A percentile compares a stretch with the other conserved stretches of the same genome.
Evolutionary conservation across 2,888 invertebrate species (phyloP).

Genomic region (Drosophila cognata): DNA sequence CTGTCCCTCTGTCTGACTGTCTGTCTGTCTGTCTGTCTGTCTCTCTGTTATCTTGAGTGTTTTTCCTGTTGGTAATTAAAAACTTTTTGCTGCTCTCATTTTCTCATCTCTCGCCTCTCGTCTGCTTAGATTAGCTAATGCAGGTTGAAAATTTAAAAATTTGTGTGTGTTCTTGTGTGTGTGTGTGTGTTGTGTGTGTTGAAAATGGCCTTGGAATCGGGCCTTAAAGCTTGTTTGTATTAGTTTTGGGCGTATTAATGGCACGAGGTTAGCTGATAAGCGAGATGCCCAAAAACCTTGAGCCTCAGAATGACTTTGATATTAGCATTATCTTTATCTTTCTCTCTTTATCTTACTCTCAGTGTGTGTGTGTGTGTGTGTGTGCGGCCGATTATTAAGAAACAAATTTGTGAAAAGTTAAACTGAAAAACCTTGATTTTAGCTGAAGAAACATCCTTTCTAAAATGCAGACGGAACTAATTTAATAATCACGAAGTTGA

Average conservation of each 20-base stretch:
- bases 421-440: background rate
- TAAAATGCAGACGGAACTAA: background rate
- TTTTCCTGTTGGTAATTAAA: constrained; percentile 78
- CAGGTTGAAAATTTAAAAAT: constrained; percentile 44
- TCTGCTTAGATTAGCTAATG: constrained; percentile 70
- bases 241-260: constrained; percentile 35
- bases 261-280: constrained; percentile 41
- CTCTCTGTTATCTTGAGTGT: constrained; percentile 65
- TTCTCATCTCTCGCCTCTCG: constrained; percentile 9
- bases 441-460: background rate
- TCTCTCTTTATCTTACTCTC: background rate
- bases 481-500: background rate
- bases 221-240: constrained; percentile 43
- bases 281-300: constrained; percentile 16
- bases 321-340: constrained; percentile 20
- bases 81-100: constrained; percentile 62
- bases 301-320: constrained; percentile 13
- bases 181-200: constrained; percentile 24
- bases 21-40: constrained; percentile 8
- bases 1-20: background rate
- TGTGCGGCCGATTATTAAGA: background rate
- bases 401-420: background rate
- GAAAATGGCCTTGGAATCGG: constrained; percentile 46
- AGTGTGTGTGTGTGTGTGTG: background rate
- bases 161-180: constrained; percentile 5